These are phyloP conservation scores for Podarcis siculus DNA, from an alignment of 2,797 vertebrate genomes.

Conservation along the genomic window DNA sequence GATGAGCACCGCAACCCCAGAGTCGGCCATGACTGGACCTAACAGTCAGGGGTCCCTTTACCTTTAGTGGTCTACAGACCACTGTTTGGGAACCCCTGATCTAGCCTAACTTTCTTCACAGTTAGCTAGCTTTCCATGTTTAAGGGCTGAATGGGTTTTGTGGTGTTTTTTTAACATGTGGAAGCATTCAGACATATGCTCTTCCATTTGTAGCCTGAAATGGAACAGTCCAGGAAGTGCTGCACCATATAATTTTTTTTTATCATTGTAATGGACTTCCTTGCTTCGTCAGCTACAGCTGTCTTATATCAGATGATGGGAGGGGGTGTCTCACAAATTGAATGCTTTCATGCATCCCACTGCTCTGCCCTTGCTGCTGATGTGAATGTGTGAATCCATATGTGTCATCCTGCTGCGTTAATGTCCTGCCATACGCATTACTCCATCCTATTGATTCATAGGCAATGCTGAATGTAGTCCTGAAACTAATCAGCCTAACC, in stretches of 20 bases:
- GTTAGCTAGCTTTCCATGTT: too few species aligned
- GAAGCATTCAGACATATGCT: too few species aligned
- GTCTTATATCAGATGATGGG: background rate
- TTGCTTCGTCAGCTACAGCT: background rate
- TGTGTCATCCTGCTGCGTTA: slow-evolving; percentile 16
- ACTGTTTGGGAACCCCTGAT: too few species aligned
- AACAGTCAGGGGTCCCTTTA: too few species aligned
- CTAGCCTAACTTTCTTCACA: too few species aligned
- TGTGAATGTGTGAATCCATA: background rate
- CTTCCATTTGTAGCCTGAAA: background rate
- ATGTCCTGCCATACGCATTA: background rate
- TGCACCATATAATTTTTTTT: background rate
- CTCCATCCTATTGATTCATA: background rate
- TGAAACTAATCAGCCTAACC: background rate
- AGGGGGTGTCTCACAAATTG: background rate
- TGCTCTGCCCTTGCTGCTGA: background rate
- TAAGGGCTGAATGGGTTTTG: too few species aligned
- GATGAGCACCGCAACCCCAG: too few species aligned
- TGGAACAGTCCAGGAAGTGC: background rate
- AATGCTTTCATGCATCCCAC: slow-evolving; percentile 1
- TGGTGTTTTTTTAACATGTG: too few species aligned
- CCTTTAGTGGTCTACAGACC: too few species aligned
- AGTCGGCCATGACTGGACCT: too few species aligned
- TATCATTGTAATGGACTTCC: background rate
- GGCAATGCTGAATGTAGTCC: background rate